phyloP scores from a whole-genome alignment of 2,888 invertebrate species.

The Acholoe squamosa region DNA sequence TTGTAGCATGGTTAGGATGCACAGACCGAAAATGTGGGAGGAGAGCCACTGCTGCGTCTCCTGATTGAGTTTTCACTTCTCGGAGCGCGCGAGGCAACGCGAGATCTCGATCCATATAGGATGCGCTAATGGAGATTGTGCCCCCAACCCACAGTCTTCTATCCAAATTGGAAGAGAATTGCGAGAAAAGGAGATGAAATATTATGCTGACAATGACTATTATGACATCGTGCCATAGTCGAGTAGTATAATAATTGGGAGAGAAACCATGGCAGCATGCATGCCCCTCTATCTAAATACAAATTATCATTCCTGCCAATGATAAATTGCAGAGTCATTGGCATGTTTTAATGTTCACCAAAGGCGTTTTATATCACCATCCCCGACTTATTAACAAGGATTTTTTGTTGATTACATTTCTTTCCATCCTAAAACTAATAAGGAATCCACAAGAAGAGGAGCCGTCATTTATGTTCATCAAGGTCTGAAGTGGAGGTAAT shows the following conservation, averaged over 20 bases:
- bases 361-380: too few relatives aligned
- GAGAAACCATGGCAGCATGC: neutral
- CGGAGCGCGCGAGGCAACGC: slow-evolving; percentile 29
- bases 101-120: slow-evolving; percentile 47
- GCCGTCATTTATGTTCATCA: too few relatives aligned
- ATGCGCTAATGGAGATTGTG: neutral
- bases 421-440: too few relatives aligned
- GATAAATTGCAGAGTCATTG: too few relatives aligned
- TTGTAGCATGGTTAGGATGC: neutral
- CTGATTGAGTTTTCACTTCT: slow-evolving; percentile 58
- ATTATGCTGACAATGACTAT: neutral
- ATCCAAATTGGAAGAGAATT: slow-evolving; percentile 11
- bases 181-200: neutral
- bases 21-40: neutral
- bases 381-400: too few relatives aligned
- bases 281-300: neutral
- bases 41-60: neutral
- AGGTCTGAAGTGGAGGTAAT: too few relatives aligned
- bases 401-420: too few relatives aligned
- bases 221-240: too few relatives aligned
- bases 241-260: too few relatives aligned
- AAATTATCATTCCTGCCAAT: too few relatives aligned
- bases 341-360: too few relatives aligned
- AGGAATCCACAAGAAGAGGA: too few relatives aligned
- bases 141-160: neutral